phyloP scores from a whole-genome alignment of 2,113 vertebrate genomes.

The Ifrita kowaldi region DNA sequence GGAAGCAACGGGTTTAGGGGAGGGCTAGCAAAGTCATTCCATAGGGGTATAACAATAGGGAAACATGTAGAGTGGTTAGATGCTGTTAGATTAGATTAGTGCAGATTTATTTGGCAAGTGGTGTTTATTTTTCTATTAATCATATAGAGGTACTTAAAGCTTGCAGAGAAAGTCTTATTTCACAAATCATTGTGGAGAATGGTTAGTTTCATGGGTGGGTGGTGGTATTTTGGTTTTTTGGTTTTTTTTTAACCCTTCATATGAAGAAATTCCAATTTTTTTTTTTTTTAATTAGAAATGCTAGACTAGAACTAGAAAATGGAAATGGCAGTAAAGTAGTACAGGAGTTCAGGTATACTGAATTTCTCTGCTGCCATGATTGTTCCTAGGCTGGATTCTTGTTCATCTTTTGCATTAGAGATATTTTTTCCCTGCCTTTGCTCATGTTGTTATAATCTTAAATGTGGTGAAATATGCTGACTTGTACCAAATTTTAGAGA shows the following conservation, averaged over 20 bases:
- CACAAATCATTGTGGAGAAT: background rate
- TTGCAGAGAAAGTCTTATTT: background rate
- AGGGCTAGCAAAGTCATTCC: background rate
- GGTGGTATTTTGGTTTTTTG: background rate
- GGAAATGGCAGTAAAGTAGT: background rate
- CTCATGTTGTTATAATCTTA: background rate
- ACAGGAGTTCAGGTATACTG: background rate
- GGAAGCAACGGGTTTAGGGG: background rate
- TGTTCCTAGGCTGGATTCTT: background rate
- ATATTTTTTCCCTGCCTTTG: background rate
- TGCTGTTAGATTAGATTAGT: constrained; percentile 49
- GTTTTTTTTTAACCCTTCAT: background rate
- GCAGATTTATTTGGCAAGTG: constrained; percentile 6
- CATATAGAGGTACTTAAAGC: background rate
- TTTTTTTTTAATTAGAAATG: background rate
- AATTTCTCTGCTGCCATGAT: background rate
- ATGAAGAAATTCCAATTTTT: background rate
- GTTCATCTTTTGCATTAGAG: background rate
- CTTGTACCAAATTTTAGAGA: background rate
- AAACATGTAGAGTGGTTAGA: background rate
- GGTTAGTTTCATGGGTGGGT: background rate
- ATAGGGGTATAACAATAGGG: constrained; percentile 2
- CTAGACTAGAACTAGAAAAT: background rate
- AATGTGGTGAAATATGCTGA: background rate
- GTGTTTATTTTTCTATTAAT: constrained; percentile 18